phyloP scores from a whole-genome alignment of 35 echinoderm and acorn worm genomes.

The Lytechinus variegatus region DNA sequence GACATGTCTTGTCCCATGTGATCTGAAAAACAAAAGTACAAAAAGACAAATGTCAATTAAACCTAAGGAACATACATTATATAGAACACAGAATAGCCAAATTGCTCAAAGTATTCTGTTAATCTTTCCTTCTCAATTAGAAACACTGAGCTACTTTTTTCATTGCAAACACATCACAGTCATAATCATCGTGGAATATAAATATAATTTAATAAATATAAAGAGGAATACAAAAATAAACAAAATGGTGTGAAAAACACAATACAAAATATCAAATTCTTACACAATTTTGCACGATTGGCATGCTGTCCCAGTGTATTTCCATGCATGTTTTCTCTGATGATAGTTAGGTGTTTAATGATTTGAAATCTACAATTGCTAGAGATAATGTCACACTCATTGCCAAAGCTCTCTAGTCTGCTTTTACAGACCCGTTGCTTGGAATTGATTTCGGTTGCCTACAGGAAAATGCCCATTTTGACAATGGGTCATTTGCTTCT shows the following conservation, averaged over 20 bases:
- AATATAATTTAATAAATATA: neutral
- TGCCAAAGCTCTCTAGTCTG: neutral
- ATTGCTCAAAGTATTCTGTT: no score
- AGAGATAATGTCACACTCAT: neutral
- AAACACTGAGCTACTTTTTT: no score
- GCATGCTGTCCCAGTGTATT: neutral
- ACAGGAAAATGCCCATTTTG: no score
- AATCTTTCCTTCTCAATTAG: no score
- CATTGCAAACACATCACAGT: no score
- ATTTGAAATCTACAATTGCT: neutral
- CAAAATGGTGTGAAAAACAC: neutral
- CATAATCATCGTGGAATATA: no score
- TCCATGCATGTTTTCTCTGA: neutral
- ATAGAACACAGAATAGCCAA: no score
- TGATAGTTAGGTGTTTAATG: neutral
- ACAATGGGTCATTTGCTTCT: no score
- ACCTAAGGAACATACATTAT: no score
- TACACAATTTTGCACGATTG: neutral
- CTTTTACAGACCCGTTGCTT: neutral
- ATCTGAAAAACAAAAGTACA: neutral
- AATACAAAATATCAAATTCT: neutral
- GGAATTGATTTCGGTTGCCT: no score
- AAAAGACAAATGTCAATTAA: neutral
- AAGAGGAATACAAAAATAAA: neutral
- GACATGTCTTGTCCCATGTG: constrained; percentile 41